Evolutionary conservation across 2,797 vertebrate genomes (phyloP), one percentile per base, ranked within the genome.

Genomic region (Phalloptychus januarius): DNA sequence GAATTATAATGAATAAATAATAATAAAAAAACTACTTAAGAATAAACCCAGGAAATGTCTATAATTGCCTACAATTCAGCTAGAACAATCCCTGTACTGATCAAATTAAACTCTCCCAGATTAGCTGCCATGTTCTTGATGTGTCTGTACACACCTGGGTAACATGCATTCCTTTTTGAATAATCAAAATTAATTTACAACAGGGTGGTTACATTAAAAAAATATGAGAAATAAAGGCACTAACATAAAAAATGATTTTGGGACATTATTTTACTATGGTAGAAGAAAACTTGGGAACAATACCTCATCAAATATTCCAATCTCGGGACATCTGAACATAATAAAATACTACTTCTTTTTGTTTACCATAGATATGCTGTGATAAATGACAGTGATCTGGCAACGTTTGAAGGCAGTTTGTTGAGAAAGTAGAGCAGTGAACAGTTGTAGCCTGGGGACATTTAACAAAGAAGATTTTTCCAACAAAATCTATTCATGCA

Each of bases 401-500:
- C 48, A 75, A 33, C 11, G 50, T 67, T 88, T 46, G 75, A 33
- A 38, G 23, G 71, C 42, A 23, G 28, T 46, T 46, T 82, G 71
- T 74, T 81, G 36, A 82, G 76, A 85, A 80, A 80, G 78, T 25
- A 13, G 44, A 28, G 46, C 20, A 45, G 54, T 70, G 71, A 87
- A 82, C 74, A 86, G 78, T 63, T 84, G 80, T 75, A 77, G 69
- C 75, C 72, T 72, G 42, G 61, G 6, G 50, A 79, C 40, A 78
- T 81, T 40, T 71, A 69, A 70, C 56, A 77, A 69, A 65, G 36
- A 56, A 79, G 40, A 78, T 23, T 61, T 77, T 78, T 79, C 18
- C 63, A 25, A 16, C 44, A 76, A 63, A 77, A 76, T 79, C 67
- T 74, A 11, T 72, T 78, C 20, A 50, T 79, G 52, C 76, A 45